These are phyloP conservation scores for Apaloderma vittatum DNA, from an alignment of 2,113 vertebrate species.

Conservation along the genomic window DNA sequence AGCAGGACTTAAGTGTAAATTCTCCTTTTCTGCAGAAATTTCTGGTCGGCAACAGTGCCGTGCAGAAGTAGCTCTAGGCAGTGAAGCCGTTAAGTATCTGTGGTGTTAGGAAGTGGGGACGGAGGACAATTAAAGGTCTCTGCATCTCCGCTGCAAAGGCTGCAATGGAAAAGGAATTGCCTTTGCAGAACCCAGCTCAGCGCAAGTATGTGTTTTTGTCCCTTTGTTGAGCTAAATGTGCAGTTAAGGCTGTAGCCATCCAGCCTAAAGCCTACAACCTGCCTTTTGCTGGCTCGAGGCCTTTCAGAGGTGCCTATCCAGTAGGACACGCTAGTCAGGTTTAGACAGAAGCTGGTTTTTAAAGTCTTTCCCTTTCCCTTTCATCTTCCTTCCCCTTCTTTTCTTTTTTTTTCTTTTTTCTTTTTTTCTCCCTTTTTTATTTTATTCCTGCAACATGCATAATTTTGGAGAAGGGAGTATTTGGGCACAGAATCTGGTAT, in stretches of 20 bases:
- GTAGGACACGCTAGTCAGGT: not conserved
- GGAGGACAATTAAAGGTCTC: not conserved
- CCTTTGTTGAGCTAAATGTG: not conserved
- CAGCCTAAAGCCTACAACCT: not conserved
- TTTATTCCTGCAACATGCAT: not conserved
- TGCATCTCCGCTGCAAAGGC: not conserved
- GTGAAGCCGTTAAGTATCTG: not conserved
- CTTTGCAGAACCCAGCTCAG: not conserved
- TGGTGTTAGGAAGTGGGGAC: not conserved
- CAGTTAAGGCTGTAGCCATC: not conserved
- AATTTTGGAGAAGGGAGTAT: not conserved
- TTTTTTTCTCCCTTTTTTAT: not conserved
- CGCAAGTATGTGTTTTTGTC: not conserved
- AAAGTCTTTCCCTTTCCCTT: not conserved
- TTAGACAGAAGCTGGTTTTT: not conserved
- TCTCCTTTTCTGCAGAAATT: conserved; percentile 9
- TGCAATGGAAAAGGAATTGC: not conserved
- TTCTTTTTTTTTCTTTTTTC: no score
- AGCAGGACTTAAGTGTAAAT: not conserved
- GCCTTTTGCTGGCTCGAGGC: not conserved
- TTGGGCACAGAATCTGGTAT: not conserved
- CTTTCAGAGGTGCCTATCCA: not conserved
- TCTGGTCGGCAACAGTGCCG: not conserved
- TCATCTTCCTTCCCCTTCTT: no score
- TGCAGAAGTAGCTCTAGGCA: not conserved